These are phyloP conservation scores for Malaclemys terrapin DNA, from an alignment of 2,113 vertebrate species.

Conservation along the genomic window DNA sequence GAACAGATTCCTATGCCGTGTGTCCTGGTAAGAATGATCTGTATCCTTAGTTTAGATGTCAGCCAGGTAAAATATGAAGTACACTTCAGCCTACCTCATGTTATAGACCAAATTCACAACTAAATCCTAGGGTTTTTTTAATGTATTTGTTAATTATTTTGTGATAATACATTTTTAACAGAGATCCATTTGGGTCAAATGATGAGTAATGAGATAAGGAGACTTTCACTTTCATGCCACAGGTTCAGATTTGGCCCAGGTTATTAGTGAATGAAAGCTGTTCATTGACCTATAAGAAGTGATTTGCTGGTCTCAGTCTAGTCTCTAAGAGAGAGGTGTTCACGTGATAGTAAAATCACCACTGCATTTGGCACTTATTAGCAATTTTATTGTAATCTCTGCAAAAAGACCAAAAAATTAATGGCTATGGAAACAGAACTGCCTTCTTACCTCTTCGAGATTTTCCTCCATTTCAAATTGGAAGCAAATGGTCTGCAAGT, in stretches of 20 bases:
- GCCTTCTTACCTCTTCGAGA: not conserved
- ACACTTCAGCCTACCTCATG: not conserved
- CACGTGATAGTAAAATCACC: accelerated
- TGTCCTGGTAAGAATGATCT: not conserved
- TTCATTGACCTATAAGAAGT: not conserved
- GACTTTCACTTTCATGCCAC: no score
- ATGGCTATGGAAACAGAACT: not conserved
- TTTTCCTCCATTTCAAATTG: not conserved
- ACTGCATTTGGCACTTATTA: accelerated
- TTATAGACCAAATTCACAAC: not conserved
- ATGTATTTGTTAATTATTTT: not conserved
- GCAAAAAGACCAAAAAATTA: not conserved
- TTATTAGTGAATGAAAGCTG: not conserved
- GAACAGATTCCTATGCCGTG: not conserved
- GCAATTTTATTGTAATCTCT: not conserved
- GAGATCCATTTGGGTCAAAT: not conserved
- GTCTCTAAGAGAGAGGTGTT: not conserved
- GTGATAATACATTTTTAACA: not conserved
- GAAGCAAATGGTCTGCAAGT: no score
- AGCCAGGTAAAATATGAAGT: not conserved
- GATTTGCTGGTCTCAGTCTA: not conserved
- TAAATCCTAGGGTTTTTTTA: not conserved
- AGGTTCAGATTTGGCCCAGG: accelerated
- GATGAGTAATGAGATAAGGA: not conserved
- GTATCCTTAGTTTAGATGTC: not conserved